These are phyloP conservation scores for Halichondria panicea DNA, from an alignment of 37 sponge, comb jelly and placozoan genomes.

Conservation along the genomic window DNA sequence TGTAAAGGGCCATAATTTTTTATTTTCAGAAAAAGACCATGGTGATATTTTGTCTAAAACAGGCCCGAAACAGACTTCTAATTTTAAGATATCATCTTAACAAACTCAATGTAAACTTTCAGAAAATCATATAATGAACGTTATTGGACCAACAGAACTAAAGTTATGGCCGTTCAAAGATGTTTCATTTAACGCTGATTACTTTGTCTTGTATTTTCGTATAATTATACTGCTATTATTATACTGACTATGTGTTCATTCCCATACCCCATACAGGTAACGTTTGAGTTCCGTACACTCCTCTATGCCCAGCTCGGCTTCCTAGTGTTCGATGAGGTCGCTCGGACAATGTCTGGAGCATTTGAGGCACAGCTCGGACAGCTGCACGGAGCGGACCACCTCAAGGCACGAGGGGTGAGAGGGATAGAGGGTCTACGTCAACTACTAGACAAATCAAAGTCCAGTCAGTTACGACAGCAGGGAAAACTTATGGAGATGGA, in stretches of 20 bases:
- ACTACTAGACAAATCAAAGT: not conserved
- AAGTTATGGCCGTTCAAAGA: too few relatives aligned
- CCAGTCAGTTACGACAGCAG: not conserved
- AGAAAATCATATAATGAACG: too few relatives aligned
- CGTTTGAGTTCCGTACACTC: slow-evolving; percentile 59
- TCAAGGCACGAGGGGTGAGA: slow-evolving; percentile 5
- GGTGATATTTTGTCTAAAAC: too few relatives aligned
- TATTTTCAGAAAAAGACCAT: too few relatives aligned
- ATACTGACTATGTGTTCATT: slow-evolving; percentile 2
- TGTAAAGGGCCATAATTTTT: too few relatives aligned
- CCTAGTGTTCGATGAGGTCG: slow-evolving; percentile 69
- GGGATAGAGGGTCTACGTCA: not conserved
- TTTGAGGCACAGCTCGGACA: slow-evolving; percentile 57
- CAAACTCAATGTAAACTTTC: too few relatives aligned
- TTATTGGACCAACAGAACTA: too few relatives aligned
- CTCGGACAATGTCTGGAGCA: slow-evolving; percentile 46
- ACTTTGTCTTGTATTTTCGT: too few relatives aligned
- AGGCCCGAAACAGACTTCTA: too few relatives aligned
- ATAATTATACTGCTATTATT: too few relatives aligned
- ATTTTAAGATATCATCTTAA: too few relatives aligned
- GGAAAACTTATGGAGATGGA: not conserved
- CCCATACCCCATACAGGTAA: slow-evolving; percentile 16
- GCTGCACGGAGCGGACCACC: slow-evolving; percentile 54
- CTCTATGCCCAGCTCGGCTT: slow-evolving; percentile 47
- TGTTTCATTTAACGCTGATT: too few relatives aligned